Conservation (phyloP, 2,797 vertebrate genomes). For the Muscicapa striata region DNA sequence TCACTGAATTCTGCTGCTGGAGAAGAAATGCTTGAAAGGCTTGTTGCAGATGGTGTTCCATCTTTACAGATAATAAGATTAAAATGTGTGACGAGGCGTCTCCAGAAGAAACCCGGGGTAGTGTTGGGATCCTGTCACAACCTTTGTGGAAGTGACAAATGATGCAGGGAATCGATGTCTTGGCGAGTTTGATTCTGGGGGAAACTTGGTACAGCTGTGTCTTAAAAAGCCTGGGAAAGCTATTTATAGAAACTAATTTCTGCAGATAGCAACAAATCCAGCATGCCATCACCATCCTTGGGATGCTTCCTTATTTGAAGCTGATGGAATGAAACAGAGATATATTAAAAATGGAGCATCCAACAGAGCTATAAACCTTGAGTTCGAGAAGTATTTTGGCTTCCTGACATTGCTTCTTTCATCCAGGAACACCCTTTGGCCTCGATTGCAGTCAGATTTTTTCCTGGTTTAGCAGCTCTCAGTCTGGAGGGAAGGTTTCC, state of each 20-base stretch:
- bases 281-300: neutral
- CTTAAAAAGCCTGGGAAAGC: constrained; percentile 51
- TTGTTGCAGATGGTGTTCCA: constrained; percentile 9
- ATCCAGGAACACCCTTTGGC: neutral
- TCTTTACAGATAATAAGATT: neutral
- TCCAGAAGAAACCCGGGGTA: neutral
- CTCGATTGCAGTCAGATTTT: neutral
- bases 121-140: neutral
- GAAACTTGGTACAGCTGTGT: constrained; percentile 63
- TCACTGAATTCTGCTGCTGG: neutral
- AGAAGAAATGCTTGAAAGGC: neutral
- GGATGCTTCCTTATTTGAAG: constrained; percentile 33
- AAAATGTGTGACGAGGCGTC: neutral
- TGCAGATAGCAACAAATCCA: constrained; percentile 48
- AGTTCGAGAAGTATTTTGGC: neutral
- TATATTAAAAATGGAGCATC: neutral
- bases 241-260: constrained; percentile 58
- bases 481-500: neutral
- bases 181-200: constrained; percentile 43
- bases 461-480: neutral
- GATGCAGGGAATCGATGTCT: constrained; percentile 1
- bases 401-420: neutral
- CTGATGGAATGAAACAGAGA: neutral
- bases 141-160: neutral
- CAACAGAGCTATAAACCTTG: neutral